phyloP scores from a whole-genome alignment of 2,888 invertebrate species.

The Pemphredon lugubris region DNA sequence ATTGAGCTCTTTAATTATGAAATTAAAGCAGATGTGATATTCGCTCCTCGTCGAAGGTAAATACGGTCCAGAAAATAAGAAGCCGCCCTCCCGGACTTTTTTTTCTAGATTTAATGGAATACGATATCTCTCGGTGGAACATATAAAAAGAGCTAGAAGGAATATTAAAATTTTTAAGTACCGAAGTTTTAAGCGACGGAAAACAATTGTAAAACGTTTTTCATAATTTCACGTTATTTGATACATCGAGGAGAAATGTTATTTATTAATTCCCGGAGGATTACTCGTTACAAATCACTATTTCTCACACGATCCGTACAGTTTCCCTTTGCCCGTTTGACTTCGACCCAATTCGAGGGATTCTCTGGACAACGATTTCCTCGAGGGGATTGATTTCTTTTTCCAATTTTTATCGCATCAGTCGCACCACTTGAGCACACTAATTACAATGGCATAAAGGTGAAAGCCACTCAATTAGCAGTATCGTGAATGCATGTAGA shows the following conservation, averaged over 20 bases:
- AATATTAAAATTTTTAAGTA: too few relatives aligned
- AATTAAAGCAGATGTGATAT: slow-evolving; percentile 46
- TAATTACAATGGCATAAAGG: slow-evolving; percentile 17
- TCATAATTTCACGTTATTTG: too few relatives aligned
- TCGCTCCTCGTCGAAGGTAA: slow-evolving; percentile 12
- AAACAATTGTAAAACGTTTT: too few relatives aligned
- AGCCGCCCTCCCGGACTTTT: neutral
- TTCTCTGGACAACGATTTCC: slow-evolving; percentile 24
- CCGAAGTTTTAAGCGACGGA: too few relatives aligned
- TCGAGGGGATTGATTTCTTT: slow-evolving; percentile 5
- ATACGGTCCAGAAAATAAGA: neutral
- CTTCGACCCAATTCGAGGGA: slow-evolving; percentile 24
- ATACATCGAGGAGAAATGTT: too few relatives aligned
- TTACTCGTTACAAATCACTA: neutral
- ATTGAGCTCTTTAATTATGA: slow-evolving; percentile 55
- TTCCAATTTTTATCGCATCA: neutral
- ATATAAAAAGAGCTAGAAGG: too few relatives aligned
- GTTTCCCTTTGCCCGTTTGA: slow-evolving; percentile 10
- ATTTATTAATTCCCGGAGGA: too few relatives aligned
- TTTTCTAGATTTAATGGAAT: neutral
- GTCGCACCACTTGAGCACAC: neutral
- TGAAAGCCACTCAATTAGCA: too few relatives aligned
- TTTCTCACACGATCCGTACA: neutral
- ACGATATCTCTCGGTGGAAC: too few relatives aligned
- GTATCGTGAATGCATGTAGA: too few relatives aligned